A percentile compares a stretch with the other conserved stretches of the same genome.
These are phyloP conservation scores for Coregonus sp. DNA, from an alignment of 2,797 vertebrate genomes.

Conservation along the genomic window DNA sequence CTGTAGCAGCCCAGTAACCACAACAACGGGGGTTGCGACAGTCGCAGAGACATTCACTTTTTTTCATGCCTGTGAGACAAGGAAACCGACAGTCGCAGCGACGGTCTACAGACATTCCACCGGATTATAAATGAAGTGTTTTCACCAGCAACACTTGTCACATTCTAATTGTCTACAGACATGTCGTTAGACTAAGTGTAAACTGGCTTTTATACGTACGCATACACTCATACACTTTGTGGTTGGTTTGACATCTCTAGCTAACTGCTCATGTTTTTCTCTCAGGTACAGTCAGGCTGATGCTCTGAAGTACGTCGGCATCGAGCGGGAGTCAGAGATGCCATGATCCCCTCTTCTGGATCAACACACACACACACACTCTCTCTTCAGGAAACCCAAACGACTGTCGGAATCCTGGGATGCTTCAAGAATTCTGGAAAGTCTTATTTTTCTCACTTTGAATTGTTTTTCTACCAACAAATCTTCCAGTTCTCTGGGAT, in stretches of 20 bases:
- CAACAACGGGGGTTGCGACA: too few species aligned
- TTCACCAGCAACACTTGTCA: too few species aligned
- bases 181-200: too few species aligned
- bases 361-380: conserved; percentile 34
- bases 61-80: too few species aligned
- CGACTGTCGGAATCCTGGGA: conserved; percentile 26
- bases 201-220: too few species aligned
- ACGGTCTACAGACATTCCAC: too few species aligned
- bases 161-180: too few species aligned
- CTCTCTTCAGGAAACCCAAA: conserved; percentile 60
- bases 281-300: conserved; percentile 97
- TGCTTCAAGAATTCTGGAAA: conserved; percentile 84
- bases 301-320: conserved; percentile 97
- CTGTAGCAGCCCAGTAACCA: too few species aligned
- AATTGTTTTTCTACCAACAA: conserved; percentile 40
- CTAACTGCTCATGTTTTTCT: background rate
- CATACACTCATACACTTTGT: too few species aligned
- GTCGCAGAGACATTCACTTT: too few species aligned
- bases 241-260: background rate
- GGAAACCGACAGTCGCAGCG: too few species aligned
- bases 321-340: conserved; percentile 96
- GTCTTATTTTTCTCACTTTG: conserved; percentile 76
- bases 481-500: conserved; percentile 44
- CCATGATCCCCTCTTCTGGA: conserved; percentile 79
- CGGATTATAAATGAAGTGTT: too few species aligned